Evolutionary conservation across 2,888 invertebrate genomes (phyloP).

Genomic region (Anorthoa munda): DNA sequence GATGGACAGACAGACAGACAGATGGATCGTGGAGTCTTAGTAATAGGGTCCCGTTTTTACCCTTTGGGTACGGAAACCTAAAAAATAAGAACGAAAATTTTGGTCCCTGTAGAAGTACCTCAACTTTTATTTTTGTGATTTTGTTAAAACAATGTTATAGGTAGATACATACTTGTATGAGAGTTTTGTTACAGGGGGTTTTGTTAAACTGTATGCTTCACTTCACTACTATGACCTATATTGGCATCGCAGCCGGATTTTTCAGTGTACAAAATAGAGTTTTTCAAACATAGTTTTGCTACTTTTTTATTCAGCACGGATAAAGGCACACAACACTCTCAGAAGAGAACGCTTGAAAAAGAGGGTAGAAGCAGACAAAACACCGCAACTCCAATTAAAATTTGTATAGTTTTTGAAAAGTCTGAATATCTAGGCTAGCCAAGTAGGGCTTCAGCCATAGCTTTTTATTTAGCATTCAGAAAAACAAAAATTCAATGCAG

Average conservation of each 20-base stretch:
- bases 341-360: background rate
- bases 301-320: background rate
- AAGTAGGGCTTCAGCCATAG: background rate
- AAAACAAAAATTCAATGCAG: background rate
- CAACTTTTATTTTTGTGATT: too few relatives aligned
- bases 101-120: too few relatives aligned
- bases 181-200: too few relatives aligned
- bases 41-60: too few relatives aligned
- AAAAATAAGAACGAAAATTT: too few relatives aligned
- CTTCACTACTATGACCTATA: too few relatives aligned
- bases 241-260: background rate
- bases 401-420: background rate
- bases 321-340: background rate
- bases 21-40: too few relatives aligned
- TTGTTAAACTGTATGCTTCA: background rate
- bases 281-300: background rate
- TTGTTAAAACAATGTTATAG: too few relatives aligned
- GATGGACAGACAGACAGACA: too few relatives aligned
- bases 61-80: too few relatives aligned
- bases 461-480: conserved; percentile 1
- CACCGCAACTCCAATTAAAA: conserved; percentile 1
- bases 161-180: too few relatives aligned
- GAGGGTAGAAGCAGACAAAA: background rate
- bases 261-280: too few relatives aligned
- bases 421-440: background rate